These are phyloP conservation scores for Andrena bicolor DNA, from an alignment of 2,888 invertebrate genomes.

Conservation along the genomic window DNA sequence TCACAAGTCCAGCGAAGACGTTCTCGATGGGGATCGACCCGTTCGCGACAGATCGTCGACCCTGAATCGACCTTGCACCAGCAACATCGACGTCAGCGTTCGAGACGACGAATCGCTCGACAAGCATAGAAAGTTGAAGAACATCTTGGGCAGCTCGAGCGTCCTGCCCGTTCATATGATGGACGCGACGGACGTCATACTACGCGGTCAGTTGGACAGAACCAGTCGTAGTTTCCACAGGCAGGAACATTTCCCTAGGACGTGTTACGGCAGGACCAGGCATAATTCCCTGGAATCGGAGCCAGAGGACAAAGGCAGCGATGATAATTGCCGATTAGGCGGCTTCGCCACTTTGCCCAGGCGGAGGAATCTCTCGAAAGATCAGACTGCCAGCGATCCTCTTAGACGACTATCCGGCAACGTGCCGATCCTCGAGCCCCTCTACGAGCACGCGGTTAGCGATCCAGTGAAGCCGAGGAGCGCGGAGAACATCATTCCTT, in stretches of 20 bases:
- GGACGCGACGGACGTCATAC: slow-evolving; percentile 81
- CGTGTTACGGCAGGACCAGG: slow-evolving; percentile 65
- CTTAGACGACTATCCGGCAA: slow-evolving; percentile 80
- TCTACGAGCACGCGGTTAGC: slow-evolving; percentile 85
- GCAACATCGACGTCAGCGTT: slow-evolving; percentile 71
- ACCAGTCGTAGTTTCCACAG: slow-evolving; percentile 34
- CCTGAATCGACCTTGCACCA: slow-evolving; percentile 71
- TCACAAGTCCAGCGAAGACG: slow-evolving; percentile 80
- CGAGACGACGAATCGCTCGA: slow-evolving; percentile 28
- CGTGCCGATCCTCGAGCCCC: slow-evolving; percentile 82
- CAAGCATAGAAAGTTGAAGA: slow-evolving; percentile 11
- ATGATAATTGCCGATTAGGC: slow-evolving; percentile 36
- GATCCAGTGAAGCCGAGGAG: slow-evolving; percentile 81
- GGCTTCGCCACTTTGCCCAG: slow-evolving; percentile 80
- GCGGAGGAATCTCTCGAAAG: slow-evolving; percentile 73
- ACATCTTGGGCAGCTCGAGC: slow-evolving; percentile 3
- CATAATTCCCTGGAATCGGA: slow-evolving; percentile 77
- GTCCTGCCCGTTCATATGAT: slow-evolving; percentile 66
- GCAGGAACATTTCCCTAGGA: slow-evolving; percentile 32
- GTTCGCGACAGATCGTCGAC: slow-evolving; percentile 46
- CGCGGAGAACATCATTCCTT: slow-evolving; percentile 87
- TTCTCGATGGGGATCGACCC: slow-evolving; percentile 75
- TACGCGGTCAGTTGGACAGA: slow-evolving; percentile 72
- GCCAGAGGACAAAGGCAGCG: slow-evolving; percentile 44
- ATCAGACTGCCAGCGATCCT: slow-evolving; percentile 71